Evolutionary conservation across 2,113 vertebrate genomes (phyloP).

Genomic region (Pituophis catenifer): DNA sequence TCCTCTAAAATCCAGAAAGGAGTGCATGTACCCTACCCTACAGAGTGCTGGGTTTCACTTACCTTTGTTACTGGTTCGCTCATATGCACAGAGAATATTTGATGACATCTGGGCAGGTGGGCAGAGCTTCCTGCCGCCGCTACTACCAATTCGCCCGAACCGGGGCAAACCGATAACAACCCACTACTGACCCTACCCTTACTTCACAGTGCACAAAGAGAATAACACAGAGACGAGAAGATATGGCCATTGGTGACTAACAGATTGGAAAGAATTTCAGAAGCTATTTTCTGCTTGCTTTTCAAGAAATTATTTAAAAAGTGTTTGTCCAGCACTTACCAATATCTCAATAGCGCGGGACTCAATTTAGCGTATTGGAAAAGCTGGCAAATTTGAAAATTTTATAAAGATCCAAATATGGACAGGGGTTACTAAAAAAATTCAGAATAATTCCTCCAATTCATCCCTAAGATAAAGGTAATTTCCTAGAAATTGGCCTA

Average conservation of each 20-base stretch:
- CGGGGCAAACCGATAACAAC: no score
- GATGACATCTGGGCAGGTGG: no score
- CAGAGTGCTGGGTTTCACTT: no score
- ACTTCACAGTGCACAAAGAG: neutral
- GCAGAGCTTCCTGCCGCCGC: no score
- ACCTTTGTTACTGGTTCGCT: no score
- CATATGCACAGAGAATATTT: no score
- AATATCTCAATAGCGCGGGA: neutral
- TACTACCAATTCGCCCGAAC: no score
- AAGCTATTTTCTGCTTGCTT: neutral
- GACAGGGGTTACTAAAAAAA: neutral
- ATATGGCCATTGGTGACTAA: neutral
- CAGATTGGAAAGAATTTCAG: neutral
- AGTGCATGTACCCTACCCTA: neutral
- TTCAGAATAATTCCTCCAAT: neutral
- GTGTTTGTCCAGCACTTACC: neutral
- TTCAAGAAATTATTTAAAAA: neutral
- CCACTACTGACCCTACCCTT: no score
- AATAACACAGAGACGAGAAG: neutral
- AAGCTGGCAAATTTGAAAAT: neutral
- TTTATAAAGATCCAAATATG: neutral
- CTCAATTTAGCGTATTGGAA: neutral
- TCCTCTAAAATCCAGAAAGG: neutral
- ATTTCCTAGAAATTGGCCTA: neutral
- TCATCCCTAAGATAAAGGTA: neutral